Conservation (phyloP, 2,797 vertebrate species). For the Rhynchotus rufescens region DNA sequence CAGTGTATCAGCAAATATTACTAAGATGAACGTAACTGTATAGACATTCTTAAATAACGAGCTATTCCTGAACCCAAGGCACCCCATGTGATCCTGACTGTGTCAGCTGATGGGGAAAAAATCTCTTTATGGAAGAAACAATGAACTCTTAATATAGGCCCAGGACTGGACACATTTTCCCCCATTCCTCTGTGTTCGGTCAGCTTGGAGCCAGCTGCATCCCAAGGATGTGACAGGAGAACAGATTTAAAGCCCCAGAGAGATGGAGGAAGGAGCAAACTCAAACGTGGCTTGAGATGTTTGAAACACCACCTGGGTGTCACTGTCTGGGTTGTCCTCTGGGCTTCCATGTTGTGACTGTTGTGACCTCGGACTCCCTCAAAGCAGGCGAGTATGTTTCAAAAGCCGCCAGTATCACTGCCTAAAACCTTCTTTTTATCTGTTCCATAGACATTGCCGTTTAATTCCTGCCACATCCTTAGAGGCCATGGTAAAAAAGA, state of each 20-base stretch:
- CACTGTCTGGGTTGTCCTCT: not conserved
- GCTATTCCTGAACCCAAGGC: not conserved
- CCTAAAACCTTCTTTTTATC: not conserved
- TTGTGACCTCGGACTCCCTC: not conserved
- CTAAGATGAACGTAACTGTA: not conserved
- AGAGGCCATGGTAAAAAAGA: not conserved
- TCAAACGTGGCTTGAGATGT: not conserved
- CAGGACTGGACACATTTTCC: accelerated
- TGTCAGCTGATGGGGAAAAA: slow-evolving; percentile 44
- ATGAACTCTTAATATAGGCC: not conserved
- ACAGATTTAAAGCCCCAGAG: accelerated
- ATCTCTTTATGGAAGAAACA: not conserved
- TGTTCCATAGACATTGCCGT: not conserved
- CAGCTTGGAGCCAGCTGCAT: not conserved
- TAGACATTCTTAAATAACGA: not conserved
- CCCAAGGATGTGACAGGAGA: not conserved
- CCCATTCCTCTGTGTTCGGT: not conserved
- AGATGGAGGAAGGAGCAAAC: not conserved
- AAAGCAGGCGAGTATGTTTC: not conserved
- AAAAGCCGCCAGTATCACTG: not conserved
- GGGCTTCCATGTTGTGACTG: accelerated
- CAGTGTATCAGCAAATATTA: not conserved
- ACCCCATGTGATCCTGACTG: slow-evolving; percentile 24
- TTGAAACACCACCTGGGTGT: not conserved
- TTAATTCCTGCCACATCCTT: not conserved